Evolutionary conservation across 2,888 invertebrate species (phyloP).

Genomic region (Hedya salicella): DNA sequence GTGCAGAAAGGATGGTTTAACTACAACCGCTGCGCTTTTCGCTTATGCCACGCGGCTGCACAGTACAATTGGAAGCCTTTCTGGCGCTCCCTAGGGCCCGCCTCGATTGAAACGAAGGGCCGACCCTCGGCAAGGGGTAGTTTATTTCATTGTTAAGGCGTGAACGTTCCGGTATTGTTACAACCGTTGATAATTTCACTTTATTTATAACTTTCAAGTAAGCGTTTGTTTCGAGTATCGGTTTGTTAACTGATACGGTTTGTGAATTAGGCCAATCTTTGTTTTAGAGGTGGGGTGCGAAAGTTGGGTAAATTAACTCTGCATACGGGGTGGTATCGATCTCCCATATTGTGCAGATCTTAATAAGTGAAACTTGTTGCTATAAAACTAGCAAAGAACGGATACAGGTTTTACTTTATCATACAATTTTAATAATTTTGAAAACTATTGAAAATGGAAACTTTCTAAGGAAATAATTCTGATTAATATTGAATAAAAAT

Average conservation of each 20-base stretch:
- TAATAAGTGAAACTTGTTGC: too few species aligned
- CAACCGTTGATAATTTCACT: slow-evolving; percentile 43
- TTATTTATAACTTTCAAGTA: slow-evolving; percentile 40
- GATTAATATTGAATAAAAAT: too few species aligned
- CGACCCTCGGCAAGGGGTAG: slow-evolving; percentile 51
- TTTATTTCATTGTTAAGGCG: slow-evolving; percentile 60
- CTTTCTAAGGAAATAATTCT: too few species aligned
- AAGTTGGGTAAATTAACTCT: not conserved
- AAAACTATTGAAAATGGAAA: too few species aligned
- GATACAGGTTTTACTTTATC: too few species aligned
- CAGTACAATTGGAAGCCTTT: slow-evolving; percentile 42
- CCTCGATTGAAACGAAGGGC: slow-evolving; percentile 56
- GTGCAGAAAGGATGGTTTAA: too few species aligned
- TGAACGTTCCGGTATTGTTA: slow-evolving; percentile 48
- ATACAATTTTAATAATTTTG: too few species aligned
- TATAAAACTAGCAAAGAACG: too few species aligned
- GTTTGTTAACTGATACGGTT: not conserved
- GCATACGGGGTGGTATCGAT: not conserved
- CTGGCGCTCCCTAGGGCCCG: slow-evolving; percentile 44
- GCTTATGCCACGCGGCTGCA: slow-evolving; percentile 28
- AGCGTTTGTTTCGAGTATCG: not conserved
- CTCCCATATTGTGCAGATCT: not conserved
- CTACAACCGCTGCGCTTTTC: not conserved
- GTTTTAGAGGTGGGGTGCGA: not conserved
- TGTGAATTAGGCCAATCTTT: slow-evolving; percentile 2